These are phyloP conservation scores for Papilio machaon DNA, from an alignment of 1,140 invertebrate species.

Conservation along the genomic window DNA sequence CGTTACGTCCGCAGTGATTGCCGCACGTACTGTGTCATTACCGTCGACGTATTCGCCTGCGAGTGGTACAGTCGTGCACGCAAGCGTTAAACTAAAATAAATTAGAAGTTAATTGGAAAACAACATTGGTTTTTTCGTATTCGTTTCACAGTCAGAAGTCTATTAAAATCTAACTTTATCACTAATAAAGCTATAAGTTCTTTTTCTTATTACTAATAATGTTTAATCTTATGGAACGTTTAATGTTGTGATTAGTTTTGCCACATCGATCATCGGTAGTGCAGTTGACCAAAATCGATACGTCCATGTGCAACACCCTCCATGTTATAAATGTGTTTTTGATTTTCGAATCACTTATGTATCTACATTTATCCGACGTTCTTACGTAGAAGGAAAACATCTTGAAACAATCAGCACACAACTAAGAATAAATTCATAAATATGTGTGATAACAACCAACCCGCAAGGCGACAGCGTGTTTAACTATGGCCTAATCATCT, in stretches of 20 bases:
- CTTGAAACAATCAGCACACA: too few relatives aligned
- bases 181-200: not conserved
- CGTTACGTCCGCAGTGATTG: slow-evolving; percentile 50
- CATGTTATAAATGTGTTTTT: too few relatives aligned
- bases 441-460: too few relatives aligned
- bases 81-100: slow-evolving; percentile 25
- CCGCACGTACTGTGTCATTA: slow-evolving; percentile 72
- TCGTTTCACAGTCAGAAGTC: not conserved
- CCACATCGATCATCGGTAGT: too few relatives aligned
- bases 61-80: slow-evolving; percentile 21
- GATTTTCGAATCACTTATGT: too few relatives aligned
- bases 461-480: too few relatives aligned
- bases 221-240: not conserved
- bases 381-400: too few relatives aligned
- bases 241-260: not conserved
- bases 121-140: not conserved
- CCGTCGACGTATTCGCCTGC: slow-evolving; percentile 45
- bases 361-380: too few relatives aligned
- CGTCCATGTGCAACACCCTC: too few relatives aligned
- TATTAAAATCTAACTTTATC: not conserved
- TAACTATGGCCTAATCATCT: too few relatives aligned
- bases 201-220: not conserved
- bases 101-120: not conserved
- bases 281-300: too few relatives aligned
- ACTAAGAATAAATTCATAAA: too few relatives aligned